These are phyloP conservation scores for Numenius arquata DNA, from an alignment of 2,113 vertebrate genomes.

Conservation along the genomic window DNA sequence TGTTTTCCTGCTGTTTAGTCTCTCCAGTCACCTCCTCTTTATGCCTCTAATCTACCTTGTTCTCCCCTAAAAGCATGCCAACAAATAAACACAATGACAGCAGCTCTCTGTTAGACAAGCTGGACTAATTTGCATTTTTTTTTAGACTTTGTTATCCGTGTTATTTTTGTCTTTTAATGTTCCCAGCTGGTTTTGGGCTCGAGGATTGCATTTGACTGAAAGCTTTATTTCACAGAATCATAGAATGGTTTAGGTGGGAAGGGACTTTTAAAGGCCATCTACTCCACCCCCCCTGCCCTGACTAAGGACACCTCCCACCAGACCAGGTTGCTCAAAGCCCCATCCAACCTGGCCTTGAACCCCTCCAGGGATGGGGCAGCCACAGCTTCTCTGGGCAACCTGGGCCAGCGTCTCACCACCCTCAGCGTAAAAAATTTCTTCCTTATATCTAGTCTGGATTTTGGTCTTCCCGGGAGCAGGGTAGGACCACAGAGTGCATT, in stretches of 20 bases:
- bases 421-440: neutral
- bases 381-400: neutral
- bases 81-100: neutral
- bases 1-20: neutral
- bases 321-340: neutral
- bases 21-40: neutral
- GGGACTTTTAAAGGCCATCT: neutral
- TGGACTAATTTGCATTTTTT: neutral
- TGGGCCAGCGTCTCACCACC: neutral
- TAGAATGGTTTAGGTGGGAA: neutral
- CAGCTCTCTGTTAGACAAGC: neutral
- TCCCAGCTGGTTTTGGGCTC: neutral
- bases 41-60: neutral
- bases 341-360: neutral
- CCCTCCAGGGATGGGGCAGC: neutral
- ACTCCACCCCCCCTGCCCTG: too few species aligned
- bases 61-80: neutral
- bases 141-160: fast-evolving
- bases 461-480: neutral
- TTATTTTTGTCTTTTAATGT: neutral
- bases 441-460: neutral
- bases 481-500: neutral
- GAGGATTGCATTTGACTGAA: neutral
- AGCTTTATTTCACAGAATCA: neutral
- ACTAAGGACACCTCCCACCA: too few species aligned